Evolutionary conservation across 2,888 invertebrate species (phyloP).

Genomic region (Mythimna vitellina): DNA sequence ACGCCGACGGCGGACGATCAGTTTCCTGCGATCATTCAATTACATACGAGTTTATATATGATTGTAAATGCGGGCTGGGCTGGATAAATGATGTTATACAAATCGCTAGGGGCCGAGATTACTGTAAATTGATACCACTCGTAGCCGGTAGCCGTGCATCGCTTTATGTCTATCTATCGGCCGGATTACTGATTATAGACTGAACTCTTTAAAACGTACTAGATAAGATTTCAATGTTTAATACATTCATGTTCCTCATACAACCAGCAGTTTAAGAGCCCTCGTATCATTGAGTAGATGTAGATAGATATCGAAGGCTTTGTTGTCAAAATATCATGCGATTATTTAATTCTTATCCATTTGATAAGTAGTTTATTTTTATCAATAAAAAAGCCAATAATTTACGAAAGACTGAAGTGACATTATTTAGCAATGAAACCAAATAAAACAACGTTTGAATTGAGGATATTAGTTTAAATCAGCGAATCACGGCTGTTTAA

Average conservation of each 20-base stretch:
- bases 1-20: slow-evolving; percentile 71
- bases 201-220: not conserved
- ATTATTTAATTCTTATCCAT: not conserved
- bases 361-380: not conserved
- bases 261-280: not conserved
- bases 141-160: slow-evolving; percentile 58
- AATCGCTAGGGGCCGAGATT: slow-evolving; percentile 75
- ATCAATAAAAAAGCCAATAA: not conserved
- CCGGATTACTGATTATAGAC: not conserved
- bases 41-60: slow-evolving; percentile 69
- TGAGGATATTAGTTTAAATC: slow-evolving; percentile 52
- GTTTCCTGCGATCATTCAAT: slow-evolving; percentile 88
- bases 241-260: not conserved
- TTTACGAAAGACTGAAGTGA: not conserved
- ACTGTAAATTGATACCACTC: slow-evolving; percentile 74
- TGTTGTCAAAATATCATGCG: not conserved
- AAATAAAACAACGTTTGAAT: slow-evolving; percentile 36
- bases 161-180: slow-evolving; percentile 37
- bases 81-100: slow-evolving; percentile 73
- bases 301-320: not conserved
- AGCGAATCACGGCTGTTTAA: slow-evolving; percentile 57
- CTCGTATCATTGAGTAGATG: not conserved
- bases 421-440: slow-evolving; percentile 20
- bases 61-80: slow-evolving; percentile 74
- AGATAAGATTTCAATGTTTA: slow-evolving; percentile 9